Evolutionary conservation across 2,888 invertebrate species (phyloP).

Genomic region (Parnassius smintheus): DNA sequence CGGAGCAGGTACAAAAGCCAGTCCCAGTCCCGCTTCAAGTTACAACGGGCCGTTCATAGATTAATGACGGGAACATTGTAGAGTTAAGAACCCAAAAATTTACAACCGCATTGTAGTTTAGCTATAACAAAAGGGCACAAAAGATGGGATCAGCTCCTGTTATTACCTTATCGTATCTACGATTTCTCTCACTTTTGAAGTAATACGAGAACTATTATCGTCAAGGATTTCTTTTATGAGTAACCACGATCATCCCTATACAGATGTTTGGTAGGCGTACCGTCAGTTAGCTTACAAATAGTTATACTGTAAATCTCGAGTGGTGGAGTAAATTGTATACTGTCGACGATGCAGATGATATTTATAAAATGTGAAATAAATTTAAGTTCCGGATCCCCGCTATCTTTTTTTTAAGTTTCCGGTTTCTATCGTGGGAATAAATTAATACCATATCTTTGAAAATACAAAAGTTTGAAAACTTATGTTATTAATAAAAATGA

Average conservation of each 20-base stretch:
- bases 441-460: too few species aligned
- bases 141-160: conserved; percentile 76
- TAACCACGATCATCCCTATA: conserved; percentile 41
- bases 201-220: conserved; percentile 70
- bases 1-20: conserved; percentile 74
- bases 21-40: conserved; percentile 69
- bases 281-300: conserved; percentile 66
- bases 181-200: conserved; percentile 74
- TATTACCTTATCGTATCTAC: conserved; percentile 76
- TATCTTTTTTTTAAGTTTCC: conserved; percentile 12
- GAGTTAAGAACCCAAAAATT: conserved; percentile 80
- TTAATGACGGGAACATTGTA: conserved; percentile 77
- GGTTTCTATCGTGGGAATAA: conserved; percentile 2
- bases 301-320: conserved; percentile 39
- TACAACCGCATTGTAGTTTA: conserved; percentile 75
- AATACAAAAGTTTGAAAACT: too few species aligned
- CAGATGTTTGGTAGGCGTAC: conserved; percentile 75
- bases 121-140: conserved; percentile 69
- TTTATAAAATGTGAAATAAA: conserved; percentile 13
- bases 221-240: conserved; percentile 50
- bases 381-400: conserved; percentile 7
- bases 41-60: conserved; percentile 71
- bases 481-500: too few species aligned
- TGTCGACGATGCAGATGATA: conserved; percentile 18
- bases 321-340: conserved; percentile 12